Conservation (phyloP, 2,888 invertebrate species). For the Pristionchus fissidentatus region DNA sequence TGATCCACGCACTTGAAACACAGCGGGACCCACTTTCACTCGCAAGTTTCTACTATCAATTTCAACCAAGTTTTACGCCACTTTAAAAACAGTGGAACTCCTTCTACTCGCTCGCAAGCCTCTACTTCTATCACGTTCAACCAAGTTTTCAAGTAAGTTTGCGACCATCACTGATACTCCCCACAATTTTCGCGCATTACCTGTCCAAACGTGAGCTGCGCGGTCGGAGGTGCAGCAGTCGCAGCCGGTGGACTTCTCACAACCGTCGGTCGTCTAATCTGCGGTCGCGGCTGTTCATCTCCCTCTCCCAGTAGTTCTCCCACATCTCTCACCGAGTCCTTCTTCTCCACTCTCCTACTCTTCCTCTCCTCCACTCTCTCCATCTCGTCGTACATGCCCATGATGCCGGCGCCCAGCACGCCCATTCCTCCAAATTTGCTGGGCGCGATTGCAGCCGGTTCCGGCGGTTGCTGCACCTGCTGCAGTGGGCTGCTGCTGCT, state of each 20-base stretch:
- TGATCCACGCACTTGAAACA: background rate
- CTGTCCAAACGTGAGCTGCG: background rate
- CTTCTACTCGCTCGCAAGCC: no score
- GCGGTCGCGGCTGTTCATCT: background rate
- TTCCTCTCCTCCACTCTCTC: background rate
- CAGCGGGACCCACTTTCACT: no score
- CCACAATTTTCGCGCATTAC: slow-evolving; percentile 10
- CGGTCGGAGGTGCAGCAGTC: background rate
- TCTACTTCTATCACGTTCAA: no score
- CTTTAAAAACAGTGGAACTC: no score
- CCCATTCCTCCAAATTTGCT: background rate
- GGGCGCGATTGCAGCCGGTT: background rate
- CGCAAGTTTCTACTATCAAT: no score
- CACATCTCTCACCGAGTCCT: slow-evolving; percentile 11
- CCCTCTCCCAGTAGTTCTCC: background rate
- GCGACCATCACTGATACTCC: no score
- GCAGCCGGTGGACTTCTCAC: background rate
- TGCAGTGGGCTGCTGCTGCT: background rate
- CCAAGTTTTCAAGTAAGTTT: no score
- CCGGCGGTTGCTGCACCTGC: background rate
- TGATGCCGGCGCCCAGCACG: slow-evolving; percentile 34
- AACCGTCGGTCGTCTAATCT: background rate
- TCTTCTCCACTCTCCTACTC: slow-evolving; percentile 4
- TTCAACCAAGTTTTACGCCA: no score
- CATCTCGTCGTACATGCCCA: slow-evolving; percentile 32